Base-by-base conservation (phyloP, 2,888 invertebrate genomes). In the Pinctada fucata region DNA sequence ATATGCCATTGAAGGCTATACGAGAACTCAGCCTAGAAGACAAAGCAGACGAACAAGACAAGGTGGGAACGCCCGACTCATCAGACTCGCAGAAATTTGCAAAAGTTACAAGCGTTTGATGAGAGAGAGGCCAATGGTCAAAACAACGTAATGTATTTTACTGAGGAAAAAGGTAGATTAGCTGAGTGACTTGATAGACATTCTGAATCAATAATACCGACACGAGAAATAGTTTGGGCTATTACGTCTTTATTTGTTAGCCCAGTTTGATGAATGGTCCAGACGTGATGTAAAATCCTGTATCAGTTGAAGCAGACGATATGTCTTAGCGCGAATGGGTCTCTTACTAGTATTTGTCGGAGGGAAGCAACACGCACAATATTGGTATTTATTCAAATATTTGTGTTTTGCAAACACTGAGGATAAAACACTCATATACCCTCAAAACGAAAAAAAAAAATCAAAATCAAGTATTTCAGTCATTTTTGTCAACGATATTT, bases 101-200 rank as follows among this genome's bases (percentile, higher is more conserved):
- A 8, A 86, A 85, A 75, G 85, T 85, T 31, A 86, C 86, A 0
- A 86, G 86, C 72, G 86, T 86, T n/a, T 86, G 83, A 86, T 81
- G 63, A 31, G 31, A 31, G 31, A 31, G 31, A 31, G 31, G 31
- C 6, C 2, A n/a, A 58, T 13, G 58, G 58, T 58, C 58, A 13
- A 10, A 58, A 10, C 58, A 13, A 49, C 50, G 50, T 8, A 67
- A 67, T 8, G 13, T 3, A 4, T 5, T 45, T 31, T 31, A 4
- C n/a, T n/a, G 67, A 31, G 47, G 64, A 68, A 31, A 31, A 13
- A 58, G 58, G 58, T 58, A 58, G 58, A 58, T 58, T 58, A 10
- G 58, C 58, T 10, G 58, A 58, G 58, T 6, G 58, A 58, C 58
- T 58, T 58, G 58, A 58, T 58, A 58, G 58, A 58, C 58, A 58